phyloP scores from a whole-genome alignment of 64 coral and sea anemone genomes.

The Dendrophyllia cribrosa region DNA sequence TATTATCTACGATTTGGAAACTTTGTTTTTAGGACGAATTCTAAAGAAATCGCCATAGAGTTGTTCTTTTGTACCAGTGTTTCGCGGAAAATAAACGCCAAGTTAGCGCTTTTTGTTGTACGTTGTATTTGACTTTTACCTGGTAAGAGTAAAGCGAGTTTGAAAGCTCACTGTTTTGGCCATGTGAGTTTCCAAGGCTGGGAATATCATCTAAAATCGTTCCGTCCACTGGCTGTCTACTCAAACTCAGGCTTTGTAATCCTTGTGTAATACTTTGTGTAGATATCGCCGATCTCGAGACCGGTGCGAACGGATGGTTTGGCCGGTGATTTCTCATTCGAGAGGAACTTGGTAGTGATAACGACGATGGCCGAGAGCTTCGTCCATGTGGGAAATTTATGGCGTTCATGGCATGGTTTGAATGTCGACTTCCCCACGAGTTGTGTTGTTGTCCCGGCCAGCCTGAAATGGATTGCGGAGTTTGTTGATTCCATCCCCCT shows the following conservation, averaged over 20 bases:
- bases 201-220: conserved; percentile 92
- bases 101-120: not conserved
- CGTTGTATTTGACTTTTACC: conserved; percentile 48
- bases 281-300: conserved; percentile 71
- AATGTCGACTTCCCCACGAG: conserved; percentile 73
- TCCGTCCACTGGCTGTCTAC: conserved; percentile 88
- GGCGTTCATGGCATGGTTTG: conserved; percentile 52
- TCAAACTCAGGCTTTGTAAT: conserved; percentile 82
- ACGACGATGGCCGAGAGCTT: conserved; percentile 58
- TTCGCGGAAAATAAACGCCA: not conserved
- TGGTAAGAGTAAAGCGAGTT: conserved; percentile 93
- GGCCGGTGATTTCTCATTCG: conserved; percentile 71
- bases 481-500: conserved; percentile 89
- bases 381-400: conserved; percentile 64
- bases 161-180: conserved; percentile 85
- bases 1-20: conserved; percentile 7
- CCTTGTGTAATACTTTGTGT: conserved; percentile 96
- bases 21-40: not conserved
- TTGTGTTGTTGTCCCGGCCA: conserved; percentile 77
- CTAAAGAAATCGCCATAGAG: not conserved
- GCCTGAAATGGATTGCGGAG: conserved; percentile 70
- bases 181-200: conserved; percentile 94
- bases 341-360: conserved; percentile 64
- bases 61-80: conserved; percentile 6
- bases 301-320: conserved; percentile 46